Evolutionary conservation across 2,888 invertebrate species (phyloP).

Genomic region (Napeogenes inachia): DNA sequence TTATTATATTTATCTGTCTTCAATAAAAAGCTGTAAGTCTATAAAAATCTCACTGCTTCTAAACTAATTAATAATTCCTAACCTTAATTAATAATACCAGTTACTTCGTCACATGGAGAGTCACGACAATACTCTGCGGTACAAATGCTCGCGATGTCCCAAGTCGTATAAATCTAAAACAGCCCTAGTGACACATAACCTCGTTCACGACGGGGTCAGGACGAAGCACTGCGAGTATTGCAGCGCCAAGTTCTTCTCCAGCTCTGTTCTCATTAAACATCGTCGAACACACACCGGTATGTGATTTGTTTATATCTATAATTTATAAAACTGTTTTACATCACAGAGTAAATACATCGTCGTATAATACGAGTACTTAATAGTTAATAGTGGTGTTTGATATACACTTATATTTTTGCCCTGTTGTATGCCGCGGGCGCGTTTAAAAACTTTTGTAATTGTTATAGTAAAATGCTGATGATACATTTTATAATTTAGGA

Average conservation of each 20-base stretch:
- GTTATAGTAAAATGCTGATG: too few species aligned
- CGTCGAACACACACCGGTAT: conserved; percentile 66
- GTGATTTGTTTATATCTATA: not conserved
- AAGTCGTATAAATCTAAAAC: conserved; percentile 38
- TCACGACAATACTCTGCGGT: conserved; percentile 39
- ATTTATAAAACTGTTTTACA: too few species aligned
- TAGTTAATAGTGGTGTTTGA: too few species aligned
- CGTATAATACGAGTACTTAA: too few species aligned
- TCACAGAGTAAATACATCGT: too few species aligned
- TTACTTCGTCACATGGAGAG: conserved; percentile 42
- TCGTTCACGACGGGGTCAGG: conserved; percentile 60
- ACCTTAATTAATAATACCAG: conserved; percentile 31
- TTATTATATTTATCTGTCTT: too few species aligned
- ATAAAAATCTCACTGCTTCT: too few species aligned
- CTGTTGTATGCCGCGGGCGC: too few species aligned
- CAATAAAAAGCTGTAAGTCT: too few species aligned
- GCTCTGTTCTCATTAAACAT: conserved; percentile 59
- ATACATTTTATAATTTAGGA: too few species aligned
- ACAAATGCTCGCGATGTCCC: conserved; percentile 53
- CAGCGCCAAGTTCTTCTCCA: conserved; percentile 54
- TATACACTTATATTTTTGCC: too few species aligned
- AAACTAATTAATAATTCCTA: not conserved
- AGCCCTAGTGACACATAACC: conserved; percentile 41
- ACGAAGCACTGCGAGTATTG: conserved; percentile 63
- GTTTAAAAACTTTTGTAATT: too few species aligned